phyloP scores from a whole-genome alignment of 2,888 invertebrate species.

The Agrochola lota region DNA sequence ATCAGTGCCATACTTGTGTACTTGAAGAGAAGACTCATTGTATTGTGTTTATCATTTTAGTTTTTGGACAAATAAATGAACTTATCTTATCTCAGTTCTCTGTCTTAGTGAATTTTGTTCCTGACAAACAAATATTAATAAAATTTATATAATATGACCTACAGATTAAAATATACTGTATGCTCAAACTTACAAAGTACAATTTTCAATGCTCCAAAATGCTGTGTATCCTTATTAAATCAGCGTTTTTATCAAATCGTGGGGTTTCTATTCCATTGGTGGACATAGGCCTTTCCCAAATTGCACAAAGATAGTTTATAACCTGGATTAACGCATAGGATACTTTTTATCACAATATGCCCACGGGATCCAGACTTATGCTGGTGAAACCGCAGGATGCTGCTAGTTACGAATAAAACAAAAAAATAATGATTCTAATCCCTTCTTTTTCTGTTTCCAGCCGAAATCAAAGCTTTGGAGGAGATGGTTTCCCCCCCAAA shows the following conservation, averaged over 20 bases:
- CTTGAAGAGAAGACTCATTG: neutral
- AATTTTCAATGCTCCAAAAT: neutral
- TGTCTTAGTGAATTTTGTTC: neutral
- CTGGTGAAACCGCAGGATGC: too few species aligned
- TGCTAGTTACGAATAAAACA: too few species aligned
- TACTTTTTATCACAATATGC: too few species aligned
- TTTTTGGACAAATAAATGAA: neutral
- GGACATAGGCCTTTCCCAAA: too few species aligned
- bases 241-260: neutral
- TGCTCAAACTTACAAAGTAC: neutral
- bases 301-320: too few species aligned
- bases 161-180: neutral
- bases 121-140: neutral
- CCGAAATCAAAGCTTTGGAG: conserved; percentile 85
- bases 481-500: conserved; percentile 80
- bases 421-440: neutral
- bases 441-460: conserved; percentile 80
- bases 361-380: too few species aligned
- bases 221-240: neutral
- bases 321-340: too few species aligned
- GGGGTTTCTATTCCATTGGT: neutral
- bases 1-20: neutral
- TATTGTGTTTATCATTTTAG: neutral
- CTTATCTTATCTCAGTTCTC: neutral
- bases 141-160: neutral